Evolutionary conservation across 2,113 vertebrate genomes (phyloP).

Genomic region (Amphiprion percula): DNA sequence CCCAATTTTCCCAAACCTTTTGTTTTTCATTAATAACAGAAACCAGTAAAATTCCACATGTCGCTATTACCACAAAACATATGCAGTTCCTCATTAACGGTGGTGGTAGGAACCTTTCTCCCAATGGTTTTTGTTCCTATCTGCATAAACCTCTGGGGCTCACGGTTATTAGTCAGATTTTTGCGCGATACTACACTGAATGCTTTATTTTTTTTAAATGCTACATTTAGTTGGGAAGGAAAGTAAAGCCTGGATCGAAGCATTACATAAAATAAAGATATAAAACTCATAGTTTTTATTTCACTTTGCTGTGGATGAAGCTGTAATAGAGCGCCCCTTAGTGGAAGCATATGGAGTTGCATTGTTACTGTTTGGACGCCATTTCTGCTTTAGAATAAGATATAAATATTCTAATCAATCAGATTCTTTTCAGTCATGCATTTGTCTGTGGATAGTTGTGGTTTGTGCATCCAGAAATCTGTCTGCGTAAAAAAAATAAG

Average conservation of each 20-base stretch:
- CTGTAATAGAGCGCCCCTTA: slow-evolving; percentile 23
- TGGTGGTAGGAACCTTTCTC: too few species aligned
- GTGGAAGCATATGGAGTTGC: slow-evolving; percentile 26
- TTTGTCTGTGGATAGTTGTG: not conserved
- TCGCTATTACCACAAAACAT: not conserved
- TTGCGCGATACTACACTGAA: too few species aligned
- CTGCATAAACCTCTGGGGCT: too few species aligned
- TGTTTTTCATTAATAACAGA: not conserved
- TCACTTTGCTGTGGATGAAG: not conserved
- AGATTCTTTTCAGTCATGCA: not conserved
- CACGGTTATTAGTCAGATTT: too few species aligned
- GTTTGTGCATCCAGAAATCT: not conserved
- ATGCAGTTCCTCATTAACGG: not conserved
- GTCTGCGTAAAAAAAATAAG: too few species aligned
- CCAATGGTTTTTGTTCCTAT: too few species aligned
- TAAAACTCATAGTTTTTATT: too few species aligned
- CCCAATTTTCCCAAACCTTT: not conserved
- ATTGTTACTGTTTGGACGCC: slow-evolving; percentile 3
- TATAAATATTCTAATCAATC: not conserved
- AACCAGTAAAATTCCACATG: not conserved
- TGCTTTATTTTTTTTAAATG: too few species aligned
- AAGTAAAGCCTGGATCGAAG: not conserved
- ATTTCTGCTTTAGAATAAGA: not conserved
- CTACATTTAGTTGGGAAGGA: not conserved
- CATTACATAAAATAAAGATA: too few species aligned